These are phyloP conservation scores for Cyphomyrmex costatus DNA, from an alignment of 1,140 invertebrate genomes.

Conservation along the genomic window DNA sequence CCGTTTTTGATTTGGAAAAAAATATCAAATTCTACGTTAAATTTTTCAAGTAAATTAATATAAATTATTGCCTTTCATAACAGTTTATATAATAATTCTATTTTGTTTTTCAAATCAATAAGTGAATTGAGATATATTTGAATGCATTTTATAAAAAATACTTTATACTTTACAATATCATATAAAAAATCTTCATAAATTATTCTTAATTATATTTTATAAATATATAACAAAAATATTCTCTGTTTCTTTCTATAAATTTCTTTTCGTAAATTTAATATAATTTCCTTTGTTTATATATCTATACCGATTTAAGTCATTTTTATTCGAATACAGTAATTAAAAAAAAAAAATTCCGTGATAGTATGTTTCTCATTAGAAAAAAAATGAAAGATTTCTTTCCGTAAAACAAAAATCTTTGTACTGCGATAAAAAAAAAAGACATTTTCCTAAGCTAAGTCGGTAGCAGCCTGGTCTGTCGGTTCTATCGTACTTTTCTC, in stretches of 20 bases:
- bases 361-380: not conserved
- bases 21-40: not conserved
- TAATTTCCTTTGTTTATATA: not conserved
- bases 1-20: not conserved
- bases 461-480: constrained; percentile 53
- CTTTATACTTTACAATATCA: not conserved
- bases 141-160: constrained; percentile 15
- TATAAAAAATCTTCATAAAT: not conserved
- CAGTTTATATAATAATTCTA: not conserved
- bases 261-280: not conserved
- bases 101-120: not conserved
- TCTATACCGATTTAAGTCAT: not conserved
- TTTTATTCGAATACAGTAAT: not conserved
- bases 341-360: not conserved
- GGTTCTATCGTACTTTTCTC: constrained; percentile 61
- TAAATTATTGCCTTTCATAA: not conserved
- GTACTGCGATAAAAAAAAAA: constrained; percentile 45
- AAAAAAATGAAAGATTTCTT: constrained; percentile 16
- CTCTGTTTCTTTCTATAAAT: not conserved
- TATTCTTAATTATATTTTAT: not conserved
- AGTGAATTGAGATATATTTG: not conserved
- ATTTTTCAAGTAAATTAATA: constrained; percentile 34
- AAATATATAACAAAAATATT: not conserved
- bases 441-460: constrained; percentile 67
- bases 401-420: not conserved